phyloP scores from a whole-genome alignment of 1,140 invertebrate genomes.

The Popillia japonica region DNA sequence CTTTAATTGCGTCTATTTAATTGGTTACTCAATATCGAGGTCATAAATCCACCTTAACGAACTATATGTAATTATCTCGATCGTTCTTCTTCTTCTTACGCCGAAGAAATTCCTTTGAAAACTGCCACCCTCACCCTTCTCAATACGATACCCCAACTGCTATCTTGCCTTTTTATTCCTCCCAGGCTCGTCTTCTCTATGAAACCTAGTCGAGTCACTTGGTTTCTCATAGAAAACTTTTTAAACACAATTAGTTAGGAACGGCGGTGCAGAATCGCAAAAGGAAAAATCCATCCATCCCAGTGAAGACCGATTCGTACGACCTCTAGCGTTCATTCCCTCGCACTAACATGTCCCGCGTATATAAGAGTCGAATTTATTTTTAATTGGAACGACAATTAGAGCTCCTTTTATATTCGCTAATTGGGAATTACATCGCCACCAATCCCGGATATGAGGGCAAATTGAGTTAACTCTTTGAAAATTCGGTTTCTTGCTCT shows the following conservation, averaged over 20 bases:
- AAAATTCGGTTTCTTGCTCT: not conserved
- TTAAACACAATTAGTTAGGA: not conserved
- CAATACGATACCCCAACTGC: not conserved
- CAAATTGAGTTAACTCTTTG: slow-evolving; percentile 4
- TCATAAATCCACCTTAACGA: too few relatives aligned
- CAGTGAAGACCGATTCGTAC: not conserved
- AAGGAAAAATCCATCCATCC: not conserved
- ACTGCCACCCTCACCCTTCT: not conserved
- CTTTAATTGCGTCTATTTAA: too few relatives aligned
- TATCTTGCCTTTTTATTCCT: not conserved
- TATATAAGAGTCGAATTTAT: not conserved
- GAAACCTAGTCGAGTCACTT: not conserved
- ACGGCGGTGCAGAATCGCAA: not conserved
- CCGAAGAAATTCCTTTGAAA: not conserved
- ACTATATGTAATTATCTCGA: too few relatives aligned
- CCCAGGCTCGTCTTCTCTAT: too few relatives aligned
- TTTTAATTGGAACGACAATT: slow-evolving; percentile 29
- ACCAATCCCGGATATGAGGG: slow-evolving; percentile 1
- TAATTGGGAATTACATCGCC: slow-evolving; percentile 28
- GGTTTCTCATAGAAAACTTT: not conserved
- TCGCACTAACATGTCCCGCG: not conserved
- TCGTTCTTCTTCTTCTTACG: not conserved
- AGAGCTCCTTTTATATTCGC: slow-evolving; percentile 3
- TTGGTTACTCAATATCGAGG: too few relatives aligned
- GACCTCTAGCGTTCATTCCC: not conserved